Evolutionary conservation across 2,797 vertebrate genomes (phyloP), one percentile per base, ranked within the genome.

Genomic region (Ctenopoma multispine): DNA sequence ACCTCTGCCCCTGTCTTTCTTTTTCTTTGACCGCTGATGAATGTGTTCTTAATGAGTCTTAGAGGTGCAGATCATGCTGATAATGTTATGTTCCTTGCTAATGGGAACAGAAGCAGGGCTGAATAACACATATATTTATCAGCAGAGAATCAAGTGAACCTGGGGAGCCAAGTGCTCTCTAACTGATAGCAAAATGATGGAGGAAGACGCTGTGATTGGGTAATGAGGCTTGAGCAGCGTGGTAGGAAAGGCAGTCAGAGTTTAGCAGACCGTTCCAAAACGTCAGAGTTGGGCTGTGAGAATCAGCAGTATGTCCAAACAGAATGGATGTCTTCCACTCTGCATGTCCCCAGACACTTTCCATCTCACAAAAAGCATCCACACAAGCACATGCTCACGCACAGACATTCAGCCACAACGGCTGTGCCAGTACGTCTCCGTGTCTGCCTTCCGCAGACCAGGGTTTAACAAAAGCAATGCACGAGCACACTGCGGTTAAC

Each of bases 241-340:
- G 70, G 56, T 61, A 54, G 62, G 66, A 81, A 74, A 56, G 47
- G 49, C 66, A 77, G 76, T 70, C 36, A 20, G 61, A 74, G 54
- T 72, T 61, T 78, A 66, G 46, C 77, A 86, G 79, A 75, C 75
- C 50, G 11, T 72, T 86, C 75, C 64, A 76, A 80, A 69, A 85
- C 73, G 62, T 84, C 84, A 83, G 78, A 77, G 84, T 66, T 73
- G 76, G 72, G 81, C 82, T 87, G 80, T 63, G 87, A 85, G 88
- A 90, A 85, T 86, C 79, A 74, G 87, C 91, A 93, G 90, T 91
- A 91, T 93, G 92, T 88, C 90, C 88, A 88, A 92, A 89, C 92
- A 94, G 93, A 91, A 93, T 89, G 92, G 67, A 91, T 59, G 91
- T 94, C 92, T 94, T 91, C 89, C 93, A 92, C 92, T 92, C 88